Evolutionary conservation across 2,113 vertebrate species (phyloP).

Genomic region (Syrrhaptes paradoxus): DNA sequence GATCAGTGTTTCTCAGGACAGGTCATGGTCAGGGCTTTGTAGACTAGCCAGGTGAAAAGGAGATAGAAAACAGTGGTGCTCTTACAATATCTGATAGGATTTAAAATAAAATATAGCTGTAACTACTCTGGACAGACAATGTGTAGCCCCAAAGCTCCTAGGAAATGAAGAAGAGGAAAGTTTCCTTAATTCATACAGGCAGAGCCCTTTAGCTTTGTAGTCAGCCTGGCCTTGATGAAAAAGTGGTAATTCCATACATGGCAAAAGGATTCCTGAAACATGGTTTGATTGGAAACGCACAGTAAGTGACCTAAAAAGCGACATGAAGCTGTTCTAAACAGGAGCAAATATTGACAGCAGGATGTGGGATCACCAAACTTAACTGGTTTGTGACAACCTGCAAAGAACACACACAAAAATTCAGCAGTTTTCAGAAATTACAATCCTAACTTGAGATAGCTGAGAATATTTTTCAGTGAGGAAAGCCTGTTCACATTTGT

Average conservation of each 20-base stretch:
- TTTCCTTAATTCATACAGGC: neutral
- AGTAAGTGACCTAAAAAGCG: neutral
- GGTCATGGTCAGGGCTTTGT: neutral
- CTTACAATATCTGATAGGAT: neutral
- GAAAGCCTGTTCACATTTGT: neutral
- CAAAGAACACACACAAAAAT: neutral
- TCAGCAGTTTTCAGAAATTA: neutral
- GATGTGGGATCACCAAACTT: neutral
- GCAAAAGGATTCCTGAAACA: neutral
- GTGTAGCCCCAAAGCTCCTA: neutral
- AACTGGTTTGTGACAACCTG: neutral
- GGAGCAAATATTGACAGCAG: neutral
- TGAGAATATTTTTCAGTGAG: neutral
- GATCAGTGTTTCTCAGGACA: neutral
- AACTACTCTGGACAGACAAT: neutral
- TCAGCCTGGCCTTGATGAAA: neutral
- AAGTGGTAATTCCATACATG: neutral
- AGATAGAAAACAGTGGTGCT: neutral
- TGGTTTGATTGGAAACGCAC: neutral
- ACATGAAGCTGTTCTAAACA: neutral
- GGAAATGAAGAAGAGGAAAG: neutral
- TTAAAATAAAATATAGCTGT: neutral
- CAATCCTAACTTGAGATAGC: neutral
- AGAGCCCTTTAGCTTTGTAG: neutral
- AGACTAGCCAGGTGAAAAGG: neutral